These are phyloP conservation scores for Ptychobarbus kaznakovi DNA, from an alignment of 2,797 vertebrate genomes.

Conservation along the genomic window DNA sequence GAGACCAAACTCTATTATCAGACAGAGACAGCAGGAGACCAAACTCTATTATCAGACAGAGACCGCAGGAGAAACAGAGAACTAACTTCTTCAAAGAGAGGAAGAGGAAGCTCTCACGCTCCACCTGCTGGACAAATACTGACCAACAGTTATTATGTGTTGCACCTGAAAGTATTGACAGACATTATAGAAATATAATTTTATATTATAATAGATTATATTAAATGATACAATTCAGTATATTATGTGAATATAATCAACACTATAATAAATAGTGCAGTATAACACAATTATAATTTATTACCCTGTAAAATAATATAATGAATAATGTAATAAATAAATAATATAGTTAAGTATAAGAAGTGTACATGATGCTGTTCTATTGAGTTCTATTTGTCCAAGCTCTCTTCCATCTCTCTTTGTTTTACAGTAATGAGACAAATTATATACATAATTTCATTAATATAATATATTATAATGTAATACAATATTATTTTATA, in stretches of 20 bases:
- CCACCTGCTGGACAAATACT: slow-evolving; percentile 27
- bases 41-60: slow-evolving; percentile 2
- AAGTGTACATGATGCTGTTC: neutral
- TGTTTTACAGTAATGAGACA: neutral
- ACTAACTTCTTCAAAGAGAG: neutral
- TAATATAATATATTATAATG: neutral
- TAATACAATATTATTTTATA: neutral
- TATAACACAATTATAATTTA: no score
- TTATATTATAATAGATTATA: no score
- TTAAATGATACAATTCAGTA: neutral
- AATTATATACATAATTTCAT: neutral
- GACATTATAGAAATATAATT: neutral
- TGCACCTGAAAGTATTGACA: no score
- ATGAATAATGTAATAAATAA: neutral
- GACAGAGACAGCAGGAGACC: neutral
- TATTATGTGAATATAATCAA: neutral
- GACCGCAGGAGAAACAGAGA: neutral
- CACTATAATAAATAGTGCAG: neutral
- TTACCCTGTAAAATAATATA: neutral
- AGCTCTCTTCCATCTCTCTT: neutral
- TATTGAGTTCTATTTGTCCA: neutral
- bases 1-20: no score
- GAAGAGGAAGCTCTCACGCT: neutral
- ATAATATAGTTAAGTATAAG: neutral
- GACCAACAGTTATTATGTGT: neutral